Evolutionary conservation across 2,113 vertebrate genomes (phyloP).

Genomic region (Mus spicilegus): DNA sequence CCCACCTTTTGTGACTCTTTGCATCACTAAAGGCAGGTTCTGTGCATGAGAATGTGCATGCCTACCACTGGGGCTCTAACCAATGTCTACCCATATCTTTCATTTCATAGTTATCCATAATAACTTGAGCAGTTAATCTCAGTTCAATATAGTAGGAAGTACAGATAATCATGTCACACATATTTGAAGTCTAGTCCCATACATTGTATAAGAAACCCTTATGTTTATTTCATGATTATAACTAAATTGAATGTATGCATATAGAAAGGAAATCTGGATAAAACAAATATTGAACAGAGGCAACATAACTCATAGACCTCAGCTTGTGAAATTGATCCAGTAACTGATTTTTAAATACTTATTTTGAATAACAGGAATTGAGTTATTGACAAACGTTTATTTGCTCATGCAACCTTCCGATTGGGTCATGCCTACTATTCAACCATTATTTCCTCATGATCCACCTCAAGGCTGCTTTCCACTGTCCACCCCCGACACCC

Average conservation of each 20-base stretch:
- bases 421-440: too few relatives aligned
- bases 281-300: background rate
- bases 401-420: background rate
- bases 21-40: background rate
- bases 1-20: background rate
- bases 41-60: background rate
- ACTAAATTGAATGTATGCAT: background rate
- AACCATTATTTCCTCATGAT: background rate
- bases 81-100: background rate
- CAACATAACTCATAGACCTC: too few relatives aligned
- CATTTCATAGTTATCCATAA: background rate
- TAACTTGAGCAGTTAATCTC: background rate
- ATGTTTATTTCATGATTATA: background rate
- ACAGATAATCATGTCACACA: background rate
- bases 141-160: background rate
- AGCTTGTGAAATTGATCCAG: background rate
- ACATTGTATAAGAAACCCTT: background rate
- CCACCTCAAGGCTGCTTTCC: background rate
- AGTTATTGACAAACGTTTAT: background rate
- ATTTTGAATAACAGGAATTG: background rate
- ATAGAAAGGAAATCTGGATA: background rate
- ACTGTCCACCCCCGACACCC: fast-evolving
- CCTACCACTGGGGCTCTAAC: background rate
- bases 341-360: background rate
- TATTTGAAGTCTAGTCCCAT: background rate